Conservation (phyloP, 1,140 invertebrate species). For the Ephestia elutella region DNA sequence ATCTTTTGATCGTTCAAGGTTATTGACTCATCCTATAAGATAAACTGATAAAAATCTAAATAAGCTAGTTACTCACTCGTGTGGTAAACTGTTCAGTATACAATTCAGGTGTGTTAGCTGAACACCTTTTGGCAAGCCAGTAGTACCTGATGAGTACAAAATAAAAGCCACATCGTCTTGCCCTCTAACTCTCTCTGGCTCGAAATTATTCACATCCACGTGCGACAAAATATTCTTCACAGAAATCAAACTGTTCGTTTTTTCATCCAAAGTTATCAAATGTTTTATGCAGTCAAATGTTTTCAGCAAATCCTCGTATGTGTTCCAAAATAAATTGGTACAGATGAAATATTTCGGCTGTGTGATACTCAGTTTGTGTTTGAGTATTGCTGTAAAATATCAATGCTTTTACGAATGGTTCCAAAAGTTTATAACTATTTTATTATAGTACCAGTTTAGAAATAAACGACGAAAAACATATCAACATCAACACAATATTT, state of each 20-base stretch:
- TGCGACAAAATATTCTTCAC: constrained; percentile 30
- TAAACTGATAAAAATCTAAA: not conserved
- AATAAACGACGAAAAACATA: too few species aligned
- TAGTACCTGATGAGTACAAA: constrained; percentile 79
- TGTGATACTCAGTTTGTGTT: constrained; percentile 41
- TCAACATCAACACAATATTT: too few species aligned
- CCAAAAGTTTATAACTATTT: too few species aligned
- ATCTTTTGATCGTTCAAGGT: too few species aligned
- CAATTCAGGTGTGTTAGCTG: constrained; percentile 82
- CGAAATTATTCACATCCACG: constrained; percentile 39
- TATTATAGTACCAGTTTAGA: too few species aligned
- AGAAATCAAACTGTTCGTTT: constrained; percentile 17
- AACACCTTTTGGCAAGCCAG: constrained; percentile 86
- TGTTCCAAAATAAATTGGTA: constrained; percentile 41
- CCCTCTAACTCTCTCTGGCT: constrained; percentile 38
- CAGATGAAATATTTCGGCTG: constrained; percentile 50
- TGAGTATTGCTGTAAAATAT: constrained; percentile 38
- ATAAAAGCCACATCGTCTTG: constrained; percentile 55
- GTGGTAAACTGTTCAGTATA: constrained; percentile 42
- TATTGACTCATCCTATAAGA: too few species aligned
- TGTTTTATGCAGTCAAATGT: constrained; percentile 36
- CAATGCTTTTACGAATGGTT: not conserved
- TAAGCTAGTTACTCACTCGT: constrained; percentile 35
- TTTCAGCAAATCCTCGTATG: constrained; percentile 36
- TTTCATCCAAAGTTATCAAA: constrained; percentile 37